Evolutionary conservation across 2,113 vertebrate species (phyloP).

Genomic region (Holacanthus passer): DNA sequence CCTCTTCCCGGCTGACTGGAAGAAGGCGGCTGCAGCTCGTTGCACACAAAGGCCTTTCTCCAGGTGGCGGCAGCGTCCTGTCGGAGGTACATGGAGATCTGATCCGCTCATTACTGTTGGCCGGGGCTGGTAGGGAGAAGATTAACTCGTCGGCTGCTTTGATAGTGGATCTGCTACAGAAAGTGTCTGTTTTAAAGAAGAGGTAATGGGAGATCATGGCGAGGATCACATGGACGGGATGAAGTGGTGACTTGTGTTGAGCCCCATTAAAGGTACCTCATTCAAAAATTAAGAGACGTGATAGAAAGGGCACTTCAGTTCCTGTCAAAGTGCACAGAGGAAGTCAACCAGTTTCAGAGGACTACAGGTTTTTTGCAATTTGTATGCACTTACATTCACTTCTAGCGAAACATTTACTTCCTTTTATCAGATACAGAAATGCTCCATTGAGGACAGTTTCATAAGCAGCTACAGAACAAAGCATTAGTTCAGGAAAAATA

Average conservation of each 20-base stretch:
- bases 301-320: conserved; percentile 14
- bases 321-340: too few species aligned
- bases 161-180: conserved; percentile 41
- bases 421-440: too few species aligned
- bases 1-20: conserved; percentile 29
- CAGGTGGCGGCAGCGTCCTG: conserved; percentile 1
- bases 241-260: conserved; percentile 37
- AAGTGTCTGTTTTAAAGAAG: conserved; percentile 50
- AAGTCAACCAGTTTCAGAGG: too few species aligned
- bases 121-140: conserved; percentile 37
- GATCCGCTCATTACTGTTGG: conserved; percentile 70
- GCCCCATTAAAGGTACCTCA: conserved; percentile 6
- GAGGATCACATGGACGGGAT: conserved; percentile 47
- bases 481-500: neutral
- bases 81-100: conserved; percentile 48
- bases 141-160: conserved; percentile 53
- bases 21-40: conserved; percentile 29
- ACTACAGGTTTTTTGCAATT: too few species aligned
- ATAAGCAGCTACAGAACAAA: too few species aligned
- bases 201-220: conserved; percentile 62
- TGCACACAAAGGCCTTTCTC: conserved; percentile 12
- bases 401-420: too few species aligned
- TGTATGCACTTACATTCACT: too few species aligned
- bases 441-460: too few species aligned
- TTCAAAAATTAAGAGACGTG: conserved; percentile 50